phyloP scores from a whole-genome alignment of 2,888 invertebrate species.

The Frankliniella intonsa region DNA sequence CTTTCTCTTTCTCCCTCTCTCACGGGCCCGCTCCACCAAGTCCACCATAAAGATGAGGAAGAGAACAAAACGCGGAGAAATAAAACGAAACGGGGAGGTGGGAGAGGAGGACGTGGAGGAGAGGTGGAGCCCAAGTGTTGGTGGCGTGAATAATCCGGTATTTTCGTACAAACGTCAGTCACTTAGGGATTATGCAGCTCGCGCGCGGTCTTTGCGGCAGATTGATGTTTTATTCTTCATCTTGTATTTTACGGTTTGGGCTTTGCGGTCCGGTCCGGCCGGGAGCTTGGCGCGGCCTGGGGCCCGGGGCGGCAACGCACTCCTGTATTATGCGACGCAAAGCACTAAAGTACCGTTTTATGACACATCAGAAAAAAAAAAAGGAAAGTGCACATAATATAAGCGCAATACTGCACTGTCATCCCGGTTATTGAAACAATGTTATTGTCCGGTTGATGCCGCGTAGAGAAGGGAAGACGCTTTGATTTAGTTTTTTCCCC shows the following conservation, averaged over 20 bases:
- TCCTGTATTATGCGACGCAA: no score
- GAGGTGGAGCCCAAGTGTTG: neutral
- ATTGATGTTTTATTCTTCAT: neutral
- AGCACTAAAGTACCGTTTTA: no score
- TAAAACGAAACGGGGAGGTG: neutral
- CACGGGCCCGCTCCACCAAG: neutral
- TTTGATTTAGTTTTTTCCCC: no score
- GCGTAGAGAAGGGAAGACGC: no score
- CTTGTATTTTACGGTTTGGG: constrained; percentile 14
- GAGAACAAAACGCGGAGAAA: neutral
- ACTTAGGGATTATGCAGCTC: neutral
- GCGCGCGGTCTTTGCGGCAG: neutral
- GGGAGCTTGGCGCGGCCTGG: neutral
- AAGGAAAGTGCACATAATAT: no score
- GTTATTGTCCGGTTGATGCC: no score
- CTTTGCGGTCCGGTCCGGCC: neutral
- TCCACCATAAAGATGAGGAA: neutral
- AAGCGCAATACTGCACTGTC: no score
- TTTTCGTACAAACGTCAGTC: constrained; percentile 25
- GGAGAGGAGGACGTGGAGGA: neutral
- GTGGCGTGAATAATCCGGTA: constrained; percentile 23
- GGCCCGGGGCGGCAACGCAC: no score
- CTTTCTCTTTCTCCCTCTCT: neutral
- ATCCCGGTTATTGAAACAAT: no score
- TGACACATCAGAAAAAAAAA: no score